Percentiles rank a stretch among this genome's conserved stretches.
Evolutionary conservation across 2,888 invertebrate genomes (phyloP).

Genomic region (Philereme transversata): DNA sequence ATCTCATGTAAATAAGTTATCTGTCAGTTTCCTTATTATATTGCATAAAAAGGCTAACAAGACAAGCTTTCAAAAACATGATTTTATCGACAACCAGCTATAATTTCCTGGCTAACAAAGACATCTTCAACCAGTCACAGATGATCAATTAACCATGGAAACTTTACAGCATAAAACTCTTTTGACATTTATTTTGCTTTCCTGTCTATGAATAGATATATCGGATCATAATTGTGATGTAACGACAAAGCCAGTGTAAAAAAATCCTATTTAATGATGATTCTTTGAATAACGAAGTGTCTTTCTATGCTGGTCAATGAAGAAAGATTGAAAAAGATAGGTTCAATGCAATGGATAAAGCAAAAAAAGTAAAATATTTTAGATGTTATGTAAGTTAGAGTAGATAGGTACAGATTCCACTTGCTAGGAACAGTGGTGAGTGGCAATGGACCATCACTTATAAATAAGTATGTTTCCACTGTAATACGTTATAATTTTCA

Average conservation of each 20-base stretch:
- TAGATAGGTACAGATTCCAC: conserved; percentile 55
- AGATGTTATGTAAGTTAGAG: conserved; percentile 63
- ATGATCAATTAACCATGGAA: conserved; percentile 38
- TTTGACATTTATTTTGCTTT: conserved; percentile 22
- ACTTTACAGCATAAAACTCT: conserved; percentile 24
- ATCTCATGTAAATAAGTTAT: neutral
- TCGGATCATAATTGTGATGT: conserved; percentile 28
- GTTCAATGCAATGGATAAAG: conserved; percentile 22
- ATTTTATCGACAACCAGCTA: conserved; percentile 7
- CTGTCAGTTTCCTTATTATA: conserved; percentile 9
- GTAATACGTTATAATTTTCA: conserved; percentile 11
- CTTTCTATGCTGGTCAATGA: conserved; percentile 14
- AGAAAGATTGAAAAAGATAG: conserved; percentile 11
- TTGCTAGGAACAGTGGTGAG: conserved; percentile 62
- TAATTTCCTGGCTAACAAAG: conserved; percentile 32
- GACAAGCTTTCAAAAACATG: neutral
- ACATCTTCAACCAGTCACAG: conserved; percentile 24
- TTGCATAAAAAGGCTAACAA: conserved; percentile 4
- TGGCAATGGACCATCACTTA: conserved; percentile 62
- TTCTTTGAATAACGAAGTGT: neutral
- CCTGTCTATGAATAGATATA: conserved; percentile 16
- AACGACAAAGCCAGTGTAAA: conserved; percentile 16
- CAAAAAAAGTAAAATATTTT: conserved; percentile 61
- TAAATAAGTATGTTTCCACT: conserved; percentile 51
- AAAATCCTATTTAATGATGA: conserved; percentile 11